Base-by-base conservation (phyloP, 2,888 invertebrate species). In the Amphipoea lucens region DNA sequence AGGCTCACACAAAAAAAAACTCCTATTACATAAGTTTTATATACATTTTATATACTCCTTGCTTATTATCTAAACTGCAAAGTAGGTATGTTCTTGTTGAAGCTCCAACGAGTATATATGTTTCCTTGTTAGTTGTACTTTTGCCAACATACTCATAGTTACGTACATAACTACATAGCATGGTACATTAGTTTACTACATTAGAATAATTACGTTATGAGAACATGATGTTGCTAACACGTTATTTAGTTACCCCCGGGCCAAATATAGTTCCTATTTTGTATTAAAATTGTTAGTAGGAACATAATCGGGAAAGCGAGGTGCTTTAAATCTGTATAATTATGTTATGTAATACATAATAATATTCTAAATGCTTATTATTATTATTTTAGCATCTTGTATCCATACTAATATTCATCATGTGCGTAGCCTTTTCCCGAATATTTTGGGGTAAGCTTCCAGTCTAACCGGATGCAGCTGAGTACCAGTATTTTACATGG, bases 121-220 rank as follows among this genome's bases (percentile, higher is more conserved):
- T 72, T 77, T 65, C 51, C 72, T 51, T 60, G 36, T 36, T 36
- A 36, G 72, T 29, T 29, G 29, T 73, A 83, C 67, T 77, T 69
- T 68, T 67, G 45, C 29, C 17, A 60, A 67, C 54, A 67, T 70
- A 17, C 11, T 20, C 36, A 57, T 72, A 81, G 65, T 65, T 48
- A 40, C 2, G 12, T 71, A 65, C 5, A 48, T 29, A 36, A 45
- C 4, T 51, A 82, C 12, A 70, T n/a, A 29, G 14, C 17, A 67
- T 20, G 23, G 3, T 57, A 67, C 42, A 76, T 51, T 65, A 67
- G 20, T 65, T 69, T n/a, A 69, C 36, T 36, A 67, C 62, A 78
- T 67, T 57, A 29, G 6, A 42, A 72, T 83, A 68, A 72, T 82
- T 74, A 74, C 23, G 54, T 78, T 40, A 62, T 29, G 68, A 68